Evolutionary conservation across 2,113 vertebrate genomes (phyloP), one percentile per base, ranked within the genome.

Genomic region (Australoheros scitulus): DNA sequence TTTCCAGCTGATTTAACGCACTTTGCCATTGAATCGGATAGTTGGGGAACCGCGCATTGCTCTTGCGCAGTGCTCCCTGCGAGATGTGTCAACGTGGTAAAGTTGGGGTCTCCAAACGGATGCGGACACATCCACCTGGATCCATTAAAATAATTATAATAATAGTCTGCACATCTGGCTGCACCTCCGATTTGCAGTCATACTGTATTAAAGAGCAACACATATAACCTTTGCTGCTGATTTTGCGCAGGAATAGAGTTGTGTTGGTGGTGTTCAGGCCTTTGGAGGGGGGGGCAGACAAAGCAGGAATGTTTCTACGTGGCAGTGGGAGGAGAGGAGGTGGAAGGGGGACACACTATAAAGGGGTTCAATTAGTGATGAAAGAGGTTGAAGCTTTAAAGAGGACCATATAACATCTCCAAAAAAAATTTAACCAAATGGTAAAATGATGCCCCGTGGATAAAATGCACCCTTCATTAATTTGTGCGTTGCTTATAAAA

Each of bases 1-100:
- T 7, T 22, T 79, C 1, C 1, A 0, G 34, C 26, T 11, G 6
- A 10, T 72, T 91, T 89, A 81, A 93, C 64, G 38, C n/a, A 1
- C 14, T 24, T 13, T 2, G 11, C 24, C 47, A 56, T 84, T 85
- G 84, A 88, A 89, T 83, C 85, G 64, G 76, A 82, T 60, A 61
- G 82, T 79, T 92, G 59, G 90, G 88, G 90, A 84, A 94, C 91
- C 92, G 91, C 94, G 92, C 93, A 90, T 79, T 68, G 90, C 89
- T 90, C 93, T 50, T 94, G 92, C 94, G 92, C 94, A 94, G 90
- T 94, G 36, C 32, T 79, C 82, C 61, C 61, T 78, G 41, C 59
- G 79, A 85, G 81, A 93, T 90, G 75, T 95, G 95, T 95, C 92
- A 94, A 96, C 95, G 95, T 96, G 95, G 94, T 93, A 94, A 75